Percentiles rank a stretch among this genome's conserved stretches.
Conservation (phyloP, 2,888 invertebrate species). For the Apocheima hispidaria region DNA sequence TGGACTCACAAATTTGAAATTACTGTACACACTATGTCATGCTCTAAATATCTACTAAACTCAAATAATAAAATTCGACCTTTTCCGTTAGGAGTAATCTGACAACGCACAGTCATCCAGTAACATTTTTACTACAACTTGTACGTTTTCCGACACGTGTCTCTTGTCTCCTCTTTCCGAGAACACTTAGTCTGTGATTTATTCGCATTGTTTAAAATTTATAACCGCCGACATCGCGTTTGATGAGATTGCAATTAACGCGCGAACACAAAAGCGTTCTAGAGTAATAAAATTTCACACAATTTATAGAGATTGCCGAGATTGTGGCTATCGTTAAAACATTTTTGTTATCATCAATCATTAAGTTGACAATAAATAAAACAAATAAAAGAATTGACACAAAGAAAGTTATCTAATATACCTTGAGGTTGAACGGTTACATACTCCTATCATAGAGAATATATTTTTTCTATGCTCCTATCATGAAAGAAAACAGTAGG, state of each 20-base stretch:
- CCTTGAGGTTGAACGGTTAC: too few species aligned
- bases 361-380: too few species aligned
- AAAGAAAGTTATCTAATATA: too few species aligned
- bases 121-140: background rate
- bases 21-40: too few species aligned
- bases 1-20: too few species aligned
- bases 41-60: too few species aligned
- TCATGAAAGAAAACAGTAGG: too few species aligned
- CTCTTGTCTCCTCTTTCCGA: constrained; percentile 23
- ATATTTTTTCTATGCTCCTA: too few species aligned
- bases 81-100: too few species aligned
- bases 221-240: constrained; percentile 16
- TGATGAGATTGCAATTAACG: constrained; percentile 29
- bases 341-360: constrained; percentile 6
- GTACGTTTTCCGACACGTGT: constrained; percentile 26
- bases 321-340: background rate
- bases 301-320: constrained; percentile 1
- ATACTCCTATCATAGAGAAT: background rate
- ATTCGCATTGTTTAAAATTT: constrained; percentile 30
- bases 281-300: constrained; percentile 21
- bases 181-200: constrained; percentile 31
- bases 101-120: background rate
- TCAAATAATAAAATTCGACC: too few species aligned
- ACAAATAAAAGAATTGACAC: too few species aligned
- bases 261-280: constrained; percentile 12